A percentile compares a stretch with the other conserved stretches of the same genome.
Evolutionary conservation across 2,797 vertebrate species (phyloP).

Genomic region (Oryzias sinensis): DNA sequence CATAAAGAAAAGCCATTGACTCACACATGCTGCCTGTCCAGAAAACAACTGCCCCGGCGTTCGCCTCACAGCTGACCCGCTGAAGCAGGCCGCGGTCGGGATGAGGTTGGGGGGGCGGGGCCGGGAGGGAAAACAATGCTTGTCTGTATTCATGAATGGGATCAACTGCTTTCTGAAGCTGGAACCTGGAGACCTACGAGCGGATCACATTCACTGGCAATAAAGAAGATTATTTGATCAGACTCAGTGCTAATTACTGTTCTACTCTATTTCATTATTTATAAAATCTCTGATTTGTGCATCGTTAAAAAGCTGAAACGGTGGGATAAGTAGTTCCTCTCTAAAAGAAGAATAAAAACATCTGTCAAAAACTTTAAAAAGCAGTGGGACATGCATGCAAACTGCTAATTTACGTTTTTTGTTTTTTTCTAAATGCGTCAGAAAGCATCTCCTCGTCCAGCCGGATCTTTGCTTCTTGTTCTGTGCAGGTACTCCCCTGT

Average conservation of each 20-base stretch:
- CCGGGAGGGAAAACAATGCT: slow-evolving; percentile 12
- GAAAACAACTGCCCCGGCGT: slow-evolving; percentile 56
- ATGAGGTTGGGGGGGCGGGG: slow-evolving; percentile 21
- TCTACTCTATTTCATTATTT: no score
- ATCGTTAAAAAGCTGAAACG: no score
- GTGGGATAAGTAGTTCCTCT: no score
- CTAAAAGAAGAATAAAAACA: no score
- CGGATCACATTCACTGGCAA: slow-evolving; percentile 17
- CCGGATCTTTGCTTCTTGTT: neutral
- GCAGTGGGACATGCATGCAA: no score
- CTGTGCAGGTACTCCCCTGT: slow-evolving; percentile 82
- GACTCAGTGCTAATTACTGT: no score
- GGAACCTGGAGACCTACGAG: slow-evolving; percentile 55
- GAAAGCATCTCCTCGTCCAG: no score
- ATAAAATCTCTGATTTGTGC: no score
- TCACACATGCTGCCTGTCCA: slow-evolving; percentile 22
- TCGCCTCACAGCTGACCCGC: slow-evolving; percentile 44
- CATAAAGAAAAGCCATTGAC: slow-evolving; percentile 56
- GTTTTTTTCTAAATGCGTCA: no score
- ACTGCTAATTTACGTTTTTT: no score
- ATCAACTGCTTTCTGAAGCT: slow-evolving; percentile 45
- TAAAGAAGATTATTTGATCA: neutral
- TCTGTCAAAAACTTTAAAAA: no score
- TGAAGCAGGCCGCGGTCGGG: neutral
- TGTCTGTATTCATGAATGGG: slow-evolving; percentile 20